phyloP scores from a whole-genome alignment of 2,888 invertebrate species.

The Bugula neritina region DNA sequence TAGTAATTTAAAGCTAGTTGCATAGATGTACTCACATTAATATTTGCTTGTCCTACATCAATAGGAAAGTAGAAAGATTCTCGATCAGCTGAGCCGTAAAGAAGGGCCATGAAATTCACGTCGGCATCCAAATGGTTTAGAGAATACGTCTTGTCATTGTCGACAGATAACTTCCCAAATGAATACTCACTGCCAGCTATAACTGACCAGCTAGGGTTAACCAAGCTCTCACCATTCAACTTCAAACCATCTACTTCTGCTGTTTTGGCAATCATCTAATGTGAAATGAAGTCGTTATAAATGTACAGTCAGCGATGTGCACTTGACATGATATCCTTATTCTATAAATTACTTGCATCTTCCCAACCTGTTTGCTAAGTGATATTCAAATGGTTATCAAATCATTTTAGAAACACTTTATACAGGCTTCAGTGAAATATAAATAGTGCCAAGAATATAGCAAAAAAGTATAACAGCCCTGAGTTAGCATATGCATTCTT shows the following conservation, averaged over 20 bases:
- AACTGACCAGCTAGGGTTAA: background rate
- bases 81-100: slow-evolving; percentile 13
- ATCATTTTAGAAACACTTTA: no score
- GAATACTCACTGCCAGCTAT: slow-evolving; percentile 13
- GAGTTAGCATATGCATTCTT: no score
- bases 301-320: no score
- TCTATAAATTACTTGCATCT: no score
- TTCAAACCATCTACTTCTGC: background rate
- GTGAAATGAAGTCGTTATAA: no score
- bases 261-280: slow-evolving; percentile 12
- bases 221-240: background rate
- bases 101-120: slow-evolving; percentile 7
- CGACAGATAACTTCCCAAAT: background rate
- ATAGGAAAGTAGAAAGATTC: slow-evolving; percentile 24
- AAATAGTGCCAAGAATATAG: no score
- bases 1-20: no score
- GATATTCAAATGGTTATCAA: no score
- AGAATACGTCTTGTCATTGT: background rate
- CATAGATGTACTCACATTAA: slow-evolving; percentile 23
- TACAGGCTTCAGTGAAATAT: no score
- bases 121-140: background rate
- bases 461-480: no score
- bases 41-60: slow-evolving; percentile 5
- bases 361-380: no score
- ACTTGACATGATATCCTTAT: no score